A percentile compares a stretch with the other conserved stretches of the same genome.
These are phyloP conservation scores for Leptopilina drosophilae DNA, from an alignment of 2,888 invertebrate species.

Conservation along the genomic window DNA sequence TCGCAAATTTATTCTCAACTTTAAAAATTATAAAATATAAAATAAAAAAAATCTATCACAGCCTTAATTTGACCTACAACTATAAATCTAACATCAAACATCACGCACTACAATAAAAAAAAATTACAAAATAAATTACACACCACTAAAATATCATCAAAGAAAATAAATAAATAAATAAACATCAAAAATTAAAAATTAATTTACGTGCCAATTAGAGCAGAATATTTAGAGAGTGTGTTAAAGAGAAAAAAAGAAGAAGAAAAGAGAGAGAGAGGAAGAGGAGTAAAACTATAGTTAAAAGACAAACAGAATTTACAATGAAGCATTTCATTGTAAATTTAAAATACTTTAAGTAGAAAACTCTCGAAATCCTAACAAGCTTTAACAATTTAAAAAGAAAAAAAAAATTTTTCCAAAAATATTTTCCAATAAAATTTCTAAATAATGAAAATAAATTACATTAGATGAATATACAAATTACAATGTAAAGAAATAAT, in stretches of 20 bases:
- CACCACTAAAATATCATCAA: conserved; percentile 8
- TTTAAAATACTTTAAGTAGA: background rate
- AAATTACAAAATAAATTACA: background rate
- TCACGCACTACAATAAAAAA: conserved; percentile 8
- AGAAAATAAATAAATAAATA: background rate
- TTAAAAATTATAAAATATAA: no score
- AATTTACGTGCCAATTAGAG: background rate
- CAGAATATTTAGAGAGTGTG: no score
- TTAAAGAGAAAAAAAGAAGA: background rate
- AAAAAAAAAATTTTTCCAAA: background rate
- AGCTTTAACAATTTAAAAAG: background rate
- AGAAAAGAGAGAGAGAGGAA: background rate
- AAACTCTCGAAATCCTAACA: background rate
- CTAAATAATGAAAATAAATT: background rate
- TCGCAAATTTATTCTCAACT: no score
- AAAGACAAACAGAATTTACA: background rate
- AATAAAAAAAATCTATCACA: no score
- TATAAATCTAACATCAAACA: background rate
- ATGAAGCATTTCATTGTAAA: background rate
- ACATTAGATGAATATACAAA: no score
- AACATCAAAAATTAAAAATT: conserved; percentile 10
- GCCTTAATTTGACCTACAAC: no score
- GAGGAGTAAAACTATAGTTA: background rate
- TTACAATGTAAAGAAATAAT: background rate
- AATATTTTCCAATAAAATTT: conserved; percentile 1